Conservation (phyloP, 1,140 invertebrate genomes). For the Drosophila insularis region DNA sequence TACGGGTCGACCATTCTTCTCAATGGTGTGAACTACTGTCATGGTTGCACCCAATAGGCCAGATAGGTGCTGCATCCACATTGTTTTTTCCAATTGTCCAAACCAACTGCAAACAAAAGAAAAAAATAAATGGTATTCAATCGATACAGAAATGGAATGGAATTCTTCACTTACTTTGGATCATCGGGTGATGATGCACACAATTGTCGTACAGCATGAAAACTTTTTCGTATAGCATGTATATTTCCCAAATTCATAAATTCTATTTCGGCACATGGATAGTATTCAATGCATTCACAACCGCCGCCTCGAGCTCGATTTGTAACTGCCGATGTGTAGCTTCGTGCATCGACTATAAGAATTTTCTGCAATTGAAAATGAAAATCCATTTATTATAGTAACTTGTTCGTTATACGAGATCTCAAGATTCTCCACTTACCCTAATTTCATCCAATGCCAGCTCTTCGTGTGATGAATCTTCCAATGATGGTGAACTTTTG, state of each 20-base stretch:
- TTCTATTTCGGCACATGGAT: conserved; percentile 95
- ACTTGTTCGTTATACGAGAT: not conserved
- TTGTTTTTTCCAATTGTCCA: conserved; percentile 92
- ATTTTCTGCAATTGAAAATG: conserved; percentile 88
- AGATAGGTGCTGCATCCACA: conserved; percentile 95
- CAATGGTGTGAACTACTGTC: conserved; percentile 90
- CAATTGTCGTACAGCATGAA: conserved; percentile 89
- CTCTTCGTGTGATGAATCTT: conserved; percentile 76
- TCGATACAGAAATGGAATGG: not conserved
- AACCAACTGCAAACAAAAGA: conserved; percentile 89
- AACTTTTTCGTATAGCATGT: conserved; percentile 95
- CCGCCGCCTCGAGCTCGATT: conserved; percentile 98
- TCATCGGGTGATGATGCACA: conserved; percentile 90
- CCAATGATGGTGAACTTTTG: conserved; percentile 70
- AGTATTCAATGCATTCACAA: conserved; percentile 97
- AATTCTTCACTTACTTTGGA: conserved; percentile 86
- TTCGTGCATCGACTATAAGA: conserved; percentile 96
- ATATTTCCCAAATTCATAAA: conserved; percentile 99
- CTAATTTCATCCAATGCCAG: conserved; percentile 72
- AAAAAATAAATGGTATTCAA: conserved; percentile 23
- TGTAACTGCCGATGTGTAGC: conserved; percentile 96
- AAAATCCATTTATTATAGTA: conserved; percentile 9
- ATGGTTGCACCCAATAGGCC: conserved; percentile 91
- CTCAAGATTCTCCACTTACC: conserved; percentile 29
- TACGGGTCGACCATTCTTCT: conserved; percentile 93